Evolutionary conservation across 2,797 vertebrate species (phyloP).

Genomic region (Paedocypris micromegethes): DNA sequence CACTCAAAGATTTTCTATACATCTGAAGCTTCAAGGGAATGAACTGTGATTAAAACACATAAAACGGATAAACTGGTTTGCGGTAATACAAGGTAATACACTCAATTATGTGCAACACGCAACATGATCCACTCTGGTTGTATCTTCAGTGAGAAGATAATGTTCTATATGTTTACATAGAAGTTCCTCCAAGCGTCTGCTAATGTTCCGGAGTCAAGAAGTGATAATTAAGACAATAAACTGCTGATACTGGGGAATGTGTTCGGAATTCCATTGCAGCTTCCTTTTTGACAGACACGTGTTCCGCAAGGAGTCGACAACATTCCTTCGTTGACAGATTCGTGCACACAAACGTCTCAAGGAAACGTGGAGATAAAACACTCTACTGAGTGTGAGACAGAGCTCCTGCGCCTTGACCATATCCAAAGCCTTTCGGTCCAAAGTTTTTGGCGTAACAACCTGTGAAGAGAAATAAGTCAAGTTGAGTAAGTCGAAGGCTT

Average conservation of each 20-base stretch:
- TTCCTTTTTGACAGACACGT: not conserved
- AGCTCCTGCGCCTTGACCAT: slow-evolving; percentile 89
- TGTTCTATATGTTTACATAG: slow-evolving; percentile 13
- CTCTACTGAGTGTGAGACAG: slow-evolving; percentile 83
- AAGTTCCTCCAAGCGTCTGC: slow-evolving; percentile 9
- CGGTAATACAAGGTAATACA: not conserved
- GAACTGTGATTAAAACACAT: no score
- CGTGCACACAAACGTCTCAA: not conserved
- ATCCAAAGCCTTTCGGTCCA: slow-evolving; percentile 94
- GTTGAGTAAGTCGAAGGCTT: not conserved
- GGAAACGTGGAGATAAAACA: not conserved
- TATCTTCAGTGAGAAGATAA: not conserved
- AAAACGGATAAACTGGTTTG: no score
- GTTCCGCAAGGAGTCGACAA: not conserved
- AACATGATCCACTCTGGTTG: not conserved
- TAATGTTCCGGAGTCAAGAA: not conserved
- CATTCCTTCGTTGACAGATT: not conserved
- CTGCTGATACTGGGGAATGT: slow-evolving; percentile 2
- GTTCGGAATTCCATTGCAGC: not conserved
- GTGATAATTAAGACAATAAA: slow-evolving; percentile 8
- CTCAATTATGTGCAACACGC: not conserved
- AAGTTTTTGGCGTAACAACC: slow-evolving; percentile 97
- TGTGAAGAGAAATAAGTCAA: slow-evolving; percentile 49
- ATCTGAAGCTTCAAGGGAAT: no score
- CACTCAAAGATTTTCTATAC: no score